A percentile compares a stretch with the other conserved stretches of the same genome.
Conservation (phyloP, 2,113 vertebrate genomes). For the Heteronetta atricapilla region DNA sequence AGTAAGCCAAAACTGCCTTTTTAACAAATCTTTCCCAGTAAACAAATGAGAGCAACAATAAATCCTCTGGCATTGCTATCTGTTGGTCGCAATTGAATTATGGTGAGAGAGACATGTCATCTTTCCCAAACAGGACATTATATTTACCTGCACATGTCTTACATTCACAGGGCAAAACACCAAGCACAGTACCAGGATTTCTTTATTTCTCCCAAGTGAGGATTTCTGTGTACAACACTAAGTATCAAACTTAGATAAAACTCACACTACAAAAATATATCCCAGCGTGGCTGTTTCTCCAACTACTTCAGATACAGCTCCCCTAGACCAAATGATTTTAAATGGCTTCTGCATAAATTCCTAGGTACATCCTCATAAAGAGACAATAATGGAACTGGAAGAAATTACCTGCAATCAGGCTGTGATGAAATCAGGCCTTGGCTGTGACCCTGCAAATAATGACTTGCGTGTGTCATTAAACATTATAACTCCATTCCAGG, state of each 20-base stretch:
- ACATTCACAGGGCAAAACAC: neutral
- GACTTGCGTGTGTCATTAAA: rapidly evolving
- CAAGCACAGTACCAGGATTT: neutral
- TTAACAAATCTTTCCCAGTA: neutral
- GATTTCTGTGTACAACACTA: neutral
- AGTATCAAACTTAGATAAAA: neutral
- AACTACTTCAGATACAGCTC: neutral
- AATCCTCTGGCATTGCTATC: neutral
- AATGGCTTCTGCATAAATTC: neutral
- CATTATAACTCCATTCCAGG: neutral
- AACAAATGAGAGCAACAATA: neutral
- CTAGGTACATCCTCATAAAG: neutral
- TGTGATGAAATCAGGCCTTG: neutral
- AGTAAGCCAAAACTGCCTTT: slow-evolving; percentile 5
- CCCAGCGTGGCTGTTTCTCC: neutral
- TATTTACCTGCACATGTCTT: neutral
- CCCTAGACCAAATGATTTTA: neutral
- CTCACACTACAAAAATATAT: neutral
- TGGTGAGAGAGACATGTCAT: neutral
- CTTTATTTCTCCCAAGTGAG: neutral
- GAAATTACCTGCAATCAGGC: neutral
- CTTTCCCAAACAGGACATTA: rapidly evolving
- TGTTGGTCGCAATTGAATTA: neutral
- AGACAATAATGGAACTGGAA: neutral
- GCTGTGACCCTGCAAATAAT: neutral